Evolutionary conservation across 2,888 invertebrate genomes (phyloP), one percentile per base, ranked within the genome.

Genomic region (Drosophila kokeensis): DNA sequence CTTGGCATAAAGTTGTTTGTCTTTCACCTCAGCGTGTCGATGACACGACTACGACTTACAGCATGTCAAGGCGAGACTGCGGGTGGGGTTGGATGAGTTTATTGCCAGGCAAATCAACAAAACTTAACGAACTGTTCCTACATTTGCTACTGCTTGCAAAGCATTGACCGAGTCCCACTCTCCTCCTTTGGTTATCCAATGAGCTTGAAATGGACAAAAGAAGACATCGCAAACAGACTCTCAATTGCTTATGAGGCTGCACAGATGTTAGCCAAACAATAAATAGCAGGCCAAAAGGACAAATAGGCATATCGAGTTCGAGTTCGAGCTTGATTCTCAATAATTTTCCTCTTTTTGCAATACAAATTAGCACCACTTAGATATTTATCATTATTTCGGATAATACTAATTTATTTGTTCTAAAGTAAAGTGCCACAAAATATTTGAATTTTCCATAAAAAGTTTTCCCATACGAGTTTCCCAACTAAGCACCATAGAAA

Each of bases 1-100:
- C 87, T 82, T 87, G 83, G 82, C 83, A 83, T 86, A 81, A 83
- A 86, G 87, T 82, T 83, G 87, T 83, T 87, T 87, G 87, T 87
- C 83, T 83, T 83, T 83, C 83, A 86, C 86, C 86, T 86, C 74
- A 62, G 82, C 86, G 82, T 83, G 86, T 83, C 83, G 83, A 83
- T 83, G 83, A 83, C 87, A 83, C 72, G 81, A 69, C 86, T 72
- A 67, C 76, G 60, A 71, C 76, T 69, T 69, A 58, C 29, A 40
- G 10, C 40, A 53, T 57, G 40, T 42, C 57, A 40, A 21, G n/a
- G 8, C 2, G 38, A 30, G 15, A 21, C 13, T 24, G 0, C 2
- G 18, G 13, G 40, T 15, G 15, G 42, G 34, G 32, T 34, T 42
- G 50, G 48, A 32, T 57, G 60, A 71, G 69, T 83, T 76, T 76